Evolutionary conservation across 2,797 vertebrate species (phyloP), one percentile per base, ranked within the genome.

Genomic region (Sebastes trivittatus): DNA sequence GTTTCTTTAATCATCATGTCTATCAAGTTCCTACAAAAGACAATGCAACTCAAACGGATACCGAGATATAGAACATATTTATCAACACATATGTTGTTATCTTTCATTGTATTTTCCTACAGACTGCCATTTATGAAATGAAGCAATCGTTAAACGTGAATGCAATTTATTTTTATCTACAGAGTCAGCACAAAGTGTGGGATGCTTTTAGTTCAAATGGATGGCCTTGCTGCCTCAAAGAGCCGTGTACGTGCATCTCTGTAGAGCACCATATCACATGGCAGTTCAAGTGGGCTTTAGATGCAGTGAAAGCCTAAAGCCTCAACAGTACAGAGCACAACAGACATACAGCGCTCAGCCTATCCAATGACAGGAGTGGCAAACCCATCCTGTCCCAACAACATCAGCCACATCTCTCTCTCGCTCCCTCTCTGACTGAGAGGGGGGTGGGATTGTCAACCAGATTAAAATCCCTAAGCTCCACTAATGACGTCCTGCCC

Each of bases 381-480:
- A 82, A 90, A 89, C 92, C 89, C 88, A 91, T 94, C 90, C 87
- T 56, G 2, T 91, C 89, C 89, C 89, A 92, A 88, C 89, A 92
- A 88, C 92, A 92, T 93, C 92, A 90, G 86, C 85, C 72, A 84
- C 88, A 88, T 93, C 81, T 87, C 81, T 77, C 79, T 75, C 75
- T 76, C 80, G 29, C 72, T 68, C 67, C 84, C 78, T 38, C 58
- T 18, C 80, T 85, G 80, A 81, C 77, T 20, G 52, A n/a, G 49
- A 20, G 18, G 63, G 65, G 81, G 58, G 49, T 65, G 83, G 90
- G 94, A 95, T 95, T 96, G 94, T 95, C 94, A 94, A 84, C 83
- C 94, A 95, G 95, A 96, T 96, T 96, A 96, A 96, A 96, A 87
- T 92, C 88, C 93, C 93, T 96, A 96, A 96, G 91, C 94, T 95